phyloP scores from a whole-genome alignment of 2,888 invertebrate species.

The Vannuccia rotundouncinata region DNA sequence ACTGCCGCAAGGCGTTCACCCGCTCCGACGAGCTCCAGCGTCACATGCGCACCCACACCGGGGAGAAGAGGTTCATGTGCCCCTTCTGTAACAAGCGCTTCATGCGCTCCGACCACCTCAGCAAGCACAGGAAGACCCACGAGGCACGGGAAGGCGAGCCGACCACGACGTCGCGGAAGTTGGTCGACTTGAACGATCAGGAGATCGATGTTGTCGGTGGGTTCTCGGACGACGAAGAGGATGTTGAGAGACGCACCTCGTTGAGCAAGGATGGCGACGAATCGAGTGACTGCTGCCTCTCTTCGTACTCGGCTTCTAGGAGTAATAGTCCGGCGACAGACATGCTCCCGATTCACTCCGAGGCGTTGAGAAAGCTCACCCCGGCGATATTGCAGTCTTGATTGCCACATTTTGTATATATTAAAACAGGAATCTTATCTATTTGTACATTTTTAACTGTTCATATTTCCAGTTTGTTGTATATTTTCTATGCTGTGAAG shows the following conservation, averaged over 20 bases:
- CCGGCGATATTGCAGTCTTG: too few relatives aligned
- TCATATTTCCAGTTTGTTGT: too few relatives aligned
- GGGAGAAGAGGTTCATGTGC: constrained; percentile 83
- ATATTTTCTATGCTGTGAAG: too few relatives aligned
- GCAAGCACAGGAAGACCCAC: constrained; percentile 85
- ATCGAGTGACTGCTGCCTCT: neutral
- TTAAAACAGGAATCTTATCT: too few relatives aligned
- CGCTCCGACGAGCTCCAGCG: constrained; percentile 91
- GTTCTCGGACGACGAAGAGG: neutral
- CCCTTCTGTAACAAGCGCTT: constrained; percentile 81
- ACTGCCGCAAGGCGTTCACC: constrained; percentile 92
- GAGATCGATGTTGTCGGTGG: constrained; percentile 13
- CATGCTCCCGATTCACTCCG: neutral
- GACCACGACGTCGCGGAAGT: neutral
- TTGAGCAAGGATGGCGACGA: constrained; percentile 6
- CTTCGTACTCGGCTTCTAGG: neutral
- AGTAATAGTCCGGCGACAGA: neutral
- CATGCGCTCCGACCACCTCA: constrained; percentile 84
- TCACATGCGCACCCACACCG: constrained; percentile 84
- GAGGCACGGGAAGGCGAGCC: constrained; percentile 42
- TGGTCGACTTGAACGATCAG: neutral
- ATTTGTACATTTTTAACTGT: too few relatives aligned
- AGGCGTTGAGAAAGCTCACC: neutral
- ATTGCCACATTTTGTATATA: too few relatives aligned
- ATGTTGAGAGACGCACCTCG: too few relatives aligned